Evolutionary conservation across 2,113 vertebrate species (phyloP).

Genomic region (Telmatochromis brachygnathus): DNA sequence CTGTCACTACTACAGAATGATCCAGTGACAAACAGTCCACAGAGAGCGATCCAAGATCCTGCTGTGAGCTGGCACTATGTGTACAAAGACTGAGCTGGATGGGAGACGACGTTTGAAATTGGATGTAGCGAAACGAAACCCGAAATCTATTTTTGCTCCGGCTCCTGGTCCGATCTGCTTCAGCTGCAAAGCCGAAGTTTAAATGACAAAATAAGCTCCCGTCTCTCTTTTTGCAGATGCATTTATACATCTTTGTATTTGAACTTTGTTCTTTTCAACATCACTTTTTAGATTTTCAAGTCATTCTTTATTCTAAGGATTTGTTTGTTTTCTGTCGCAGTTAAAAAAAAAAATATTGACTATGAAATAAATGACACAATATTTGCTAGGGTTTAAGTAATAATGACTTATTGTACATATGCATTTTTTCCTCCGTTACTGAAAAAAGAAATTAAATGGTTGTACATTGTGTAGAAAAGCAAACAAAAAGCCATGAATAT

Average conservation of each 20-base stretch:
- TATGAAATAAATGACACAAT: constrained; percentile 73
- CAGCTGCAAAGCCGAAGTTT: neutral
- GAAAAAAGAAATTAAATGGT: constrained; percentile 79
- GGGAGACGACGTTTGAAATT: neutral
- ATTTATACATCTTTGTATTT: constrained; percentile 62
- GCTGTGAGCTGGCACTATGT: neutral
- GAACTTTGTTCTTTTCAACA: constrained; percentile 48
- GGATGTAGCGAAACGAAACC: neutral
- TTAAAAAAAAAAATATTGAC: constrained; percentile 60
- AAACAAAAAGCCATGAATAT: constrained; percentile 94
- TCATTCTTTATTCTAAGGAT: constrained; percentile 50
- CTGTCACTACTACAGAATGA: neutral
- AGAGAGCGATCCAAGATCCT: neutral
- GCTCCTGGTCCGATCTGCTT: neutral
- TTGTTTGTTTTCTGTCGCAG: constrained; percentile 62
- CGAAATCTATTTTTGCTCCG: neutral
- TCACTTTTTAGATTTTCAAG: constrained; percentile 45
- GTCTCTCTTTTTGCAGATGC: constrained; percentile 57
- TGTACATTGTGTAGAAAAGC: constrained; percentile 93
- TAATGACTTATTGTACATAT: constrained; percentile 87
- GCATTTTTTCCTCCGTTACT: constrained; percentile 82
- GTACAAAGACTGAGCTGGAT: neutral
- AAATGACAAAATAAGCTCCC: constrained; percentile 7
- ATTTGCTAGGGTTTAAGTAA: constrained; percentile 79
- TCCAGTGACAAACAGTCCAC: neutral